phyloP scores from a whole-genome alignment of 53 echinoderm and acorn worm species.

The Holothuria leucospilota region DNA sequence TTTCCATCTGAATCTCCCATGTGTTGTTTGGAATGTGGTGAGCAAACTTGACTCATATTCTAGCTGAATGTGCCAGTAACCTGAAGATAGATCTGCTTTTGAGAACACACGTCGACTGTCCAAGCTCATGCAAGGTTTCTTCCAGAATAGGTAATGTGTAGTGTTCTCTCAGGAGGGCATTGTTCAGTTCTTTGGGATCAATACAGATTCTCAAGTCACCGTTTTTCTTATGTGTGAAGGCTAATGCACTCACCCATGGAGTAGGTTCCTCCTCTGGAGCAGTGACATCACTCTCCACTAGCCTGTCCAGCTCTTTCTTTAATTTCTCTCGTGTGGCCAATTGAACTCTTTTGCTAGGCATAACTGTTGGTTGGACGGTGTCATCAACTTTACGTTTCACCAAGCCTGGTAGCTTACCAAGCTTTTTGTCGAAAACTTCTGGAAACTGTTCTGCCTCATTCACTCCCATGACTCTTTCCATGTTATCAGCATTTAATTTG shows the following conservation, averaged over 20 bases:
- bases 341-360: constrained; percentile 59
- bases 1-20: constrained; percentile 48
- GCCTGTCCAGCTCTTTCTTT: constrained; percentile 59
- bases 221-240: no score
- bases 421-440: constrained; percentile 43
- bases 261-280: constrained; percentile 59
- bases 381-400: constrained; percentile 25
- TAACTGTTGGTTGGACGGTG: constrained; percentile 46
- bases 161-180: constrained; percentile 21
- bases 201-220: constrained; percentile 72
- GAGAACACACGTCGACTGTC: constrained; percentile 52
- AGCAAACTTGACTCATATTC: constrained; percentile 62
- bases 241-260: constrained; percentile 74
- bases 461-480: constrained; percentile 38
- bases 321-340: constrained; percentile 58
- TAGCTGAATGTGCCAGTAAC: constrained; percentile 70
- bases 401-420: constrained; percentile 62
- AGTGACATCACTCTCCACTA: constrained; percentile 54
- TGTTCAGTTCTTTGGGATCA: constrained; percentile 57
- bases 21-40: no score
- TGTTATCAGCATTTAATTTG: constrained; percentile 74
- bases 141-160: constrained; percentile 22
- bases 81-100: constrained; percentile 29
- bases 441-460: constrained; percentile 45
- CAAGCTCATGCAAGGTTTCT: constrained; percentile 34